Evolutionary conservation across 2,888 invertebrate genomes (phyloP).

Genomic region (Tinea semifulvella): DNA sequence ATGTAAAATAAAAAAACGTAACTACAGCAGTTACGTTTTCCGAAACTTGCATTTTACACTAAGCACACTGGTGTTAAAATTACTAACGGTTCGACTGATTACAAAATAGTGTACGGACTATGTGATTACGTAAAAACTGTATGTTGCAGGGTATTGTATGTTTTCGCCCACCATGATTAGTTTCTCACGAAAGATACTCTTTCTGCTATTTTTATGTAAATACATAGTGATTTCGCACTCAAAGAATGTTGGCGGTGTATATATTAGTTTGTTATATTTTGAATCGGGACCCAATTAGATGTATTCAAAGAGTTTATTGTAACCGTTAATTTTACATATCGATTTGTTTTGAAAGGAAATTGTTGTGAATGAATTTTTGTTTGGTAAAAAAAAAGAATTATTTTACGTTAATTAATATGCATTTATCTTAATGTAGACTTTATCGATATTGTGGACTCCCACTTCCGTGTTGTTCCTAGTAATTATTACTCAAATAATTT

Average conservation of each 20-base stretch:
- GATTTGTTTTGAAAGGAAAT: neutral
- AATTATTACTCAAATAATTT: too few relatives aligned
- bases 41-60: too few relatives aligned
- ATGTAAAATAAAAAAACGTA: too few relatives aligned
- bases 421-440: neutral
- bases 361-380: neutral
- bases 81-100: constrained; percentile 39
- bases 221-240: constrained; percentile 37
- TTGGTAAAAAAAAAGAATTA: neutral
- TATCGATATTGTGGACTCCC: too few relatives aligned
- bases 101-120: constrained; percentile 31
- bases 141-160: constrained; percentile 34
- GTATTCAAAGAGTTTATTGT: constrained; percentile 30
- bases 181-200: constrained; percentile 14
- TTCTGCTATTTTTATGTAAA: constrained; percentile 29
- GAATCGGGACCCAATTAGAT: constrained; percentile 56
- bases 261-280: constrained; percentile 41
- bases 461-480: too few relatives aligned
- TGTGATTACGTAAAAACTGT: constrained; percentile 33
- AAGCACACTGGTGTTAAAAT: too few relatives aligned
- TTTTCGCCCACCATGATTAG: constrained; percentile 24
- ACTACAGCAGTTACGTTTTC: too few relatives aligned
- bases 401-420: neutral
- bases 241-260: constrained; percentile 59
- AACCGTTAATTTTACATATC: neutral